These are phyloP conservation scores for Sphaerophoria taeniata DNA, from an alignment of 2,888 invertebrate genomes.

Conservation along the genomic window DNA sequence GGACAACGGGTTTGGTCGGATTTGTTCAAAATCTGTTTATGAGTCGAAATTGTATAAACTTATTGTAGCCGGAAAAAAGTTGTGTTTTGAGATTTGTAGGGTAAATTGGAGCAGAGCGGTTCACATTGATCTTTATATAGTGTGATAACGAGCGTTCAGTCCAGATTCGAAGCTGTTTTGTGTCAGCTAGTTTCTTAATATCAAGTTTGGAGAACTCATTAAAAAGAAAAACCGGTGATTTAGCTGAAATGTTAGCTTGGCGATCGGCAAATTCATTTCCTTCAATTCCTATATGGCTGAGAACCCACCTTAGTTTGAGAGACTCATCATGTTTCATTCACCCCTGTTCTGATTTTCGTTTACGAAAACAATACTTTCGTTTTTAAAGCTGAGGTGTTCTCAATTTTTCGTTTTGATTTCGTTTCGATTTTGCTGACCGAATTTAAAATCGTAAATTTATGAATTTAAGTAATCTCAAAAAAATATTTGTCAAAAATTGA, in stretches of 20 bases:
- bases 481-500: too few relatives aligned
- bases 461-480: too few relatives aligned
- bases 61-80: neutral
- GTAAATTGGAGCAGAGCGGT: neutral
- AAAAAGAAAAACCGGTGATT: neutral
- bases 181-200: neutral
- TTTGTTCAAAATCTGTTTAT: neutral
- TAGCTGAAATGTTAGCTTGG: neutral
- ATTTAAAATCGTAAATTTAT: too few relatives aligned
- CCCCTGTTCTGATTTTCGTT: too few relatives aligned
- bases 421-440: too few relatives aligned
- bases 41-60: neutral
- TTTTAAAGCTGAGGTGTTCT: too few relatives aligned
- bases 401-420: too few relatives aligned
- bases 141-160: neutral
- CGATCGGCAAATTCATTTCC: neutral
- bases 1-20: neutral
- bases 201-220: neutral
- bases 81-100: neutral
- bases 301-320: neutral
- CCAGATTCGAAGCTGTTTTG: neutral
- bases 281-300: neutral
- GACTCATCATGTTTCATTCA: too few relatives aligned
- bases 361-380: too few relatives aligned
- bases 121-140: neutral